A percentile compares a stretch with the other conserved stretches of the same genome.
Evolutionary conservation across 2,888 invertebrate species (phyloP).

Genomic region (Tiliacea aurago): DNA sequence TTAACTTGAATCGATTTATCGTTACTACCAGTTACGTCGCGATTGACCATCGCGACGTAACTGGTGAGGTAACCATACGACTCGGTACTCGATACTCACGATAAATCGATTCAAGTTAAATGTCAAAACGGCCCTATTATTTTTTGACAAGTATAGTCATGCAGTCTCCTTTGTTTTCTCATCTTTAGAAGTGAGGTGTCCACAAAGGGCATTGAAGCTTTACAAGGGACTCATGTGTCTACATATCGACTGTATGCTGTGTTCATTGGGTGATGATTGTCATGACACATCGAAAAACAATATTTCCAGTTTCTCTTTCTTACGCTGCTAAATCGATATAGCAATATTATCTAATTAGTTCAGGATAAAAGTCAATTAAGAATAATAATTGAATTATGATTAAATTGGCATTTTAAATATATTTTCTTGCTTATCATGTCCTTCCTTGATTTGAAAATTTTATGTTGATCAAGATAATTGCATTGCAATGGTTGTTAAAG

Average conservation of each 20-base stretch:
- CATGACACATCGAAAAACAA: neutral
- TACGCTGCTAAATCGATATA: neutral
- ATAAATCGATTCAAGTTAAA: no score
- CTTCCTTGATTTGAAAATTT: no score
- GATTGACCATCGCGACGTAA: no score
- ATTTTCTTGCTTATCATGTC: neutral
- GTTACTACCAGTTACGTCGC: no score
- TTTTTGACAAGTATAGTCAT: no score
- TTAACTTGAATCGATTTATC: no score
- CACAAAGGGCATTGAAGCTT: neutral
- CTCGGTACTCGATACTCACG: no score
- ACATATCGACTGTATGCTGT: neutral
- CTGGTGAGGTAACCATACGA: no score
- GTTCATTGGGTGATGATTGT: neutral
- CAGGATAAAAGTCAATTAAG: neutral
- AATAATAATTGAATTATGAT: neutral
- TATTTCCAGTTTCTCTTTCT: neutral
- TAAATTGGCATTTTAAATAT: neutral
- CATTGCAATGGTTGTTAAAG: neutral
- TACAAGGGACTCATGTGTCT: neutral
- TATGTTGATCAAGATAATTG: neutral
- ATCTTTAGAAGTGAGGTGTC: neutral
- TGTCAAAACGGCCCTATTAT: no score
- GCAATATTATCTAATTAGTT: neutral
- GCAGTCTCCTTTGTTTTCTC: neutral